A percentile compares a stretch with the other conserved stretches of the same genome.
Conservation (phyloP, 2,797 vertebrate species). For the Hozukius guyotensis region DNA sequence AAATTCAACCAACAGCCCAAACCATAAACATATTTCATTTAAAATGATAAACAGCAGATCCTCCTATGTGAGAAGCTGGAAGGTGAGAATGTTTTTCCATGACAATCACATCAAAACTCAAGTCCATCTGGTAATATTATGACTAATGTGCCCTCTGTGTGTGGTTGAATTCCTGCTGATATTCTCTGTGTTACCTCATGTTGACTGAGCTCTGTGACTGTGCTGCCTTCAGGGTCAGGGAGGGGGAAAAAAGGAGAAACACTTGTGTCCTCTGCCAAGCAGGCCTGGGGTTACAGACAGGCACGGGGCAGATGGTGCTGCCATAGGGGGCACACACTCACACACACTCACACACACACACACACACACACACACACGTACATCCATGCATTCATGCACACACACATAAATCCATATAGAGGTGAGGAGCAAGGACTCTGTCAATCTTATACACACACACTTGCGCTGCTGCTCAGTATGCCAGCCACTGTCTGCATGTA, state of each 20-base stretch:
- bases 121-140: not conserved
- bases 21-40: not conserved
- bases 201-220: conserved; percentile 49
- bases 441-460: conserved; percentile 12
- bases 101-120: not conserved
- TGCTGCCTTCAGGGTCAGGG: conserved; percentile 53
- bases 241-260: conserved; percentile 19
- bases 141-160: not conserved
- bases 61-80: not conserved
- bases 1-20: not conserved
- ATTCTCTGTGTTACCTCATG: conserved; percentile 23
- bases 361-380: not conserved
- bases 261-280: conserved; percentile 52
- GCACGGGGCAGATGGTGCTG: conserved; percentile 72
- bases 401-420: not conserved
- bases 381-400: not conserved
- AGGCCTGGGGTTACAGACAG: conserved; percentile 53
- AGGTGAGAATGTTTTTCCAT: not conserved
- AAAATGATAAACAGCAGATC: not conserved
- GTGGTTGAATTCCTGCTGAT: conserved; percentile 6
- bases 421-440: conserved; percentile 34
- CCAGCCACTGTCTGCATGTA: conserved; percentile 22
- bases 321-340: conserved; percentile 35
- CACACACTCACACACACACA: not conserved
- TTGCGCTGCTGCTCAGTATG: conserved; percentile 4